Evolutionary conservation across 2,888 invertebrate species (phyloP).

Genomic region (Orgyia antiqua): DNA sequence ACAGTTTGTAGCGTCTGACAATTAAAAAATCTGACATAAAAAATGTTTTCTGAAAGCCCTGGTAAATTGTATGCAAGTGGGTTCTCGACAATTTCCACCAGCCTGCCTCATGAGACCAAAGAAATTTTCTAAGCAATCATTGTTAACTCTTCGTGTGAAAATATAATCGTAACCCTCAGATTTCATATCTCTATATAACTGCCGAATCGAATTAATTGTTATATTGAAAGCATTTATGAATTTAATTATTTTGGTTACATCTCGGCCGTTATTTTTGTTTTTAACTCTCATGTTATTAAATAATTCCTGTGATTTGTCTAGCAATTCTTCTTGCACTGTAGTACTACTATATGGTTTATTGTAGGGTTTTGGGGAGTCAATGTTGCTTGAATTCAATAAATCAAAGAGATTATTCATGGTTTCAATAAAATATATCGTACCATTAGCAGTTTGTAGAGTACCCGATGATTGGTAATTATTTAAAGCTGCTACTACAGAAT

Average conservation of each 20-base stretch:
- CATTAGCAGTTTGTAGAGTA: conserved; percentile 1
- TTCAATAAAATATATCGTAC: conserved; percentile 7
- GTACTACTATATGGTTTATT: not conserved
- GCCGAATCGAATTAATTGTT: conserved; percentile 6
- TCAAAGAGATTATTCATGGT: conserved; percentile 8
- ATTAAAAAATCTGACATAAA: conserved; percentile 4
- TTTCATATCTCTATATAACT: conserved; percentile 2
- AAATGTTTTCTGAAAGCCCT: conserved; percentile 3
- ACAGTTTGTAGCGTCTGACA: conserved; percentile 7
- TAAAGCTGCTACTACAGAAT: conserved; percentile 6
- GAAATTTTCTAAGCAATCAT: conserved; percentile 7
- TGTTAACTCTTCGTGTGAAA: conserved; percentile 6
- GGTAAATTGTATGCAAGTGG: conserved; percentile 2
- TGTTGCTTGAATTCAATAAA: conserved; percentile 8
- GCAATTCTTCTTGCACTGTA: not conserved
- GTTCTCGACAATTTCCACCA: conserved; percentile 4
- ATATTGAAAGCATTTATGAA: conserved; percentile 4
- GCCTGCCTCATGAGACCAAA: conserved; percentile 3
- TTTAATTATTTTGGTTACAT: conserved; percentile 6
- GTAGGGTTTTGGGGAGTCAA: conserved; percentile 2
- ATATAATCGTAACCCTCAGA: conserved; percentile 1
- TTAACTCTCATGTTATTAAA: conserved; percentile 2
- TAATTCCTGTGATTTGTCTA: not conserved
- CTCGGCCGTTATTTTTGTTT: conserved; percentile 2
- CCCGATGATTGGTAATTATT: conserved; percentile 1